Base-by-base conservation (phyloP, 2,888 invertebrate genomes). In the Aproaerema taeniolella region DNA sequence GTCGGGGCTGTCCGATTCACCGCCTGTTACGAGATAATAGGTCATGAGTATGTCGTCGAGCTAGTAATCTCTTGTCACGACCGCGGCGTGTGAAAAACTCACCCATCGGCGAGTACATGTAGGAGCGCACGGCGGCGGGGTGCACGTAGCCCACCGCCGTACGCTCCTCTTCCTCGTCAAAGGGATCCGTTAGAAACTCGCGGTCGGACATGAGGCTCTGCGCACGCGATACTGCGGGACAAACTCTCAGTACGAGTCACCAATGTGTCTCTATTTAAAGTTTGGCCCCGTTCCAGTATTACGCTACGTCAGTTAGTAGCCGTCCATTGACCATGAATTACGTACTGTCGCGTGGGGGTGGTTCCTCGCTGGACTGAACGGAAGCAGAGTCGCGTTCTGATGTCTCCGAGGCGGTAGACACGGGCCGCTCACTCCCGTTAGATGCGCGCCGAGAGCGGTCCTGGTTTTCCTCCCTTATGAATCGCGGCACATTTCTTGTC, bases 1-100 rank as follows among this genome's bases (percentile, higher is more conserved):
- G 53, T 90, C 90, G 46, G 89, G 85, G 68, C 89, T 89, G 61
- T 90, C 89, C 57, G 89, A 89, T 62, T 89, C 89, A 49, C 81
- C 89, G 78, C 88, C 85, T 85, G 85, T 72, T 69, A 80, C 70
- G 68, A 83, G 61, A 82, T 58, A 70, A 67, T 51, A 49, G 47
- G 53, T 72, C 58, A 66, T 58, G 53, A 61, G 51, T 52, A 54
- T 53, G 49, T 55, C 53, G 41, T n/a, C n/a, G n/a, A n/a, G n/a
- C n/a, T n/a, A n/a, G n/a, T 60, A 73, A 72, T 71, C 69, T 69
- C 72, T 67, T 54, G 37, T 28, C 36, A n/a, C 39, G 37, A 12
- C n/a, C n/a, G n/a, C n/a, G n/a, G n/a, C n/a, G n/a, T n/a, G n/a
- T n/a, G 32, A 54, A 38, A 16, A 52, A 86, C 87, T 75, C 76